Evolutionary conservation across 1,140 invertebrate genomes (phyloP), one percentile per base, ranked within the genome.

Genomic region (Danaus melanippus): DNA sequence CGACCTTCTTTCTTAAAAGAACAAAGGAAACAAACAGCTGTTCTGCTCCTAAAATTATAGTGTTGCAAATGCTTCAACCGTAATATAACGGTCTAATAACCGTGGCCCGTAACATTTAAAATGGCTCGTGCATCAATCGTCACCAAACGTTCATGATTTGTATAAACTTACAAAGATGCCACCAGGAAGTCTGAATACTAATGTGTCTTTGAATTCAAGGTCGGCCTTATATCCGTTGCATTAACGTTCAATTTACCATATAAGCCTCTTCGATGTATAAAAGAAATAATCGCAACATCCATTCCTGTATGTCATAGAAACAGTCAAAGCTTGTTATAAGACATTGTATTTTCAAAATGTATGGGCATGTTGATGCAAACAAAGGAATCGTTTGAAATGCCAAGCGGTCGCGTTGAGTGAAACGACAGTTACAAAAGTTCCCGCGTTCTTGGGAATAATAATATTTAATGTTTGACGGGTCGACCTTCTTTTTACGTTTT

Each of bases 131-230:
- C 53, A 66, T 49, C 56, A 47, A 12, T 40, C 53, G 48, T 47
- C 42, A 21, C 54, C 59, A 49, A 48, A 48, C 71, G 71, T 70
- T 76, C 60, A 54, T 53, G 62, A 44, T 56, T 58, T 56, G 64
- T 56, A 62, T 61, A 73, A 72, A 61, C 53, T 74, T 73, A 74
- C 69, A 42, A 55, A 67, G 67, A 75, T 66, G 58, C 53, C 67
- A 83, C 74, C 74, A 86, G 81, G 81, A 86, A 84, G 73, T 70
- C 59, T 62, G 65, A 86, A 84, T 86, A 79, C 75, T 84, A 86
- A 86, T 84, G 68, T 68, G 75, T 58, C 79, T 84, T 80, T 82
- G 74, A 82, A 83, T 82, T 84, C 84, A 86, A 86, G 84, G 84
- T 74, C 82, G 62, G 62, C 64, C 64, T 74, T 64, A 67, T 72